These are phyloP conservation scores for Dolichopus griseipennis DNA, from an alignment of 2,888 invertebrate species.

Conservation along the genomic window DNA sequence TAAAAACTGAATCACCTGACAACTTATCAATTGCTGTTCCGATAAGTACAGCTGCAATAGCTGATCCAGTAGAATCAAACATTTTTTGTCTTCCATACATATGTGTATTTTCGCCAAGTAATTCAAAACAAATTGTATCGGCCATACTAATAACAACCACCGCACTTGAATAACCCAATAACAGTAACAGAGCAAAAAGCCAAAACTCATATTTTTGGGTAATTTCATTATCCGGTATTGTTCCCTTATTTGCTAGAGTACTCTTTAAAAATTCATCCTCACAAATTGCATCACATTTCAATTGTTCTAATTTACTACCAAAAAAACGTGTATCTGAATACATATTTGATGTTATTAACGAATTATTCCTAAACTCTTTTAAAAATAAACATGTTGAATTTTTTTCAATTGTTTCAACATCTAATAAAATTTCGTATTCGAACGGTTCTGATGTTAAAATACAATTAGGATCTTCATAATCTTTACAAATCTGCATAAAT, in stretches of 20 bases:
- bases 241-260: not conserved
- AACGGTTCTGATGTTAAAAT: not conserved
- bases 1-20: slow-evolving; percentile 50
- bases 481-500: not conserved
- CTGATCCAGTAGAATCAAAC: slow-evolving; percentile 78
- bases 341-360: not conserved
- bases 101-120: slow-evolving; percentile 57
- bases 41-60: slow-evolving; percentile 58
- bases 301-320: not conserved
- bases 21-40: slow-evolving; percentile 63
- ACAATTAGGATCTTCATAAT: not conserved
- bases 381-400: not conserved
- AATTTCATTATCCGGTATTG: slow-evolving; percentile 22
- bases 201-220: slow-evolving; percentile 54
- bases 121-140: slow-evolving; percentile 74
- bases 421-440: not conserved
- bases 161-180: slow-evolving; percentile 66
- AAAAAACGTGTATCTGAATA: not conserved
- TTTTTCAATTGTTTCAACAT: not conserved
- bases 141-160: slow-evolving; percentile 71
- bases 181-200: slow-evolving; percentile 61
- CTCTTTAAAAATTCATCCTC: not conserved
- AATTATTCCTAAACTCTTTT: not conserved
- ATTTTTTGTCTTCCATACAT: slow-evolving; percentile 71
- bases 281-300: not conserved